Percentiles rank a stretch among this genome's conserved stretches.
These are phyloP conservation scores for Scelioninae gen. 1 DNA, from an alignment of 2,888 invertebrate species.

Conservation along the genomic window DNA sequence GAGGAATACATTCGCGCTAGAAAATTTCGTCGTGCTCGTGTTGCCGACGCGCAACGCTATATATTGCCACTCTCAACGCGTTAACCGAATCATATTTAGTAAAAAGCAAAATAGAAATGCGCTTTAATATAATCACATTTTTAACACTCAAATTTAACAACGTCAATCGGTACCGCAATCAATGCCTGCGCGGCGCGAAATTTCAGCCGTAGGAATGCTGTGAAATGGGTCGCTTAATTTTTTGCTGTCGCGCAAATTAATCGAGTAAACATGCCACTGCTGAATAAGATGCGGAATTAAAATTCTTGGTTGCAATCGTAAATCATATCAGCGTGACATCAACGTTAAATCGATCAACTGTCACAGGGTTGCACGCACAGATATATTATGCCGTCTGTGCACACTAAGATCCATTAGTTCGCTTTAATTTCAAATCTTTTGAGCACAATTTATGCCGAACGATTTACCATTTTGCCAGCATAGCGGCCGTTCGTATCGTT, in stretches of 20 bases:
- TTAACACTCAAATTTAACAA: constrained; percentile 43
- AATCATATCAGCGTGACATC: constrained; percentile 43
- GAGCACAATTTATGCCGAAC: constrained; percentile 40
- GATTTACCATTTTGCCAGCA: constrained; percentile 44
- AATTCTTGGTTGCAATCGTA: constrained; percentile 46
- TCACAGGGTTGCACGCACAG: constrained; percentile 45
- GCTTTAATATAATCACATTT: constrained; percentile 16
- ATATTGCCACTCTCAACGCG: constrained; percentile 2
- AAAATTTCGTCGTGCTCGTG: constrained; percentile 28
- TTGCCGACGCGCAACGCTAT: constrained; percentile 25
- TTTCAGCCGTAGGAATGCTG: background rate
- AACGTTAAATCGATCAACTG: constrained; percentile 60
- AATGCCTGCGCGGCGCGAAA: constrained; percentile 11
- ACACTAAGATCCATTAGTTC: constrained; percentile 61
- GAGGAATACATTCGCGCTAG: constrained; percentile 33
- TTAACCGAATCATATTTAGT: constrained; percentile 35
- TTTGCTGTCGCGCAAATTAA: constrained; percentile 20
- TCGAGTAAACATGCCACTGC: constrained; percentile 28
- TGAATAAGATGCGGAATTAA: constrained; percentile 42
- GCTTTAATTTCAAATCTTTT: constrained; percentile 67
- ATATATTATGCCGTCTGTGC: constrained; percentile 60
- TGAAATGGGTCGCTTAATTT: constrained; percentile 7
- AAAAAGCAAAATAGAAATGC: constrained; percentile 20
- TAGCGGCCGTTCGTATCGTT: constrained; percentile 7
- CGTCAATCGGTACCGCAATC: constrained; percentile 10